Evolutionary conservation across 1,140 invertebrate genomes (phyloP), one percentile per base, ranked within the genome.

Genomic region (Musca vetustissima): DNA sequence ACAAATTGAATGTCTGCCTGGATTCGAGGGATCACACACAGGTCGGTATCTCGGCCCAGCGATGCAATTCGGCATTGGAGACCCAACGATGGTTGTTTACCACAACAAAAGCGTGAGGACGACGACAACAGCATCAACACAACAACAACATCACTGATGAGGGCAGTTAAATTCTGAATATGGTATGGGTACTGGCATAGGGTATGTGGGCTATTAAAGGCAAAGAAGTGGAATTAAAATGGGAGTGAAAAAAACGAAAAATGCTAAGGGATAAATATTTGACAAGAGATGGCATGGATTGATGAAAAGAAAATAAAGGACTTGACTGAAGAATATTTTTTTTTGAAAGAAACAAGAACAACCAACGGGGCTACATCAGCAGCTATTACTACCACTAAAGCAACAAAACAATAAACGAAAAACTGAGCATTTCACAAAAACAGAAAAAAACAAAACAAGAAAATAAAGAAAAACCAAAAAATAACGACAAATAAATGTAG

Each of bases 1-100:
- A 86, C 7, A 87, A 88, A 67, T 86, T 91, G 15, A 89, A 92
- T 32, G 86, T 94, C 6, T 97, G 95, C 80, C 84, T 96, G 32
- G 93, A 96, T 83, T 89, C 93, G 48, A 80, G 85, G 69, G 84
- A 87, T 74, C 86, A 88, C 67, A 85, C 88, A 65, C 85, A 85
- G 17, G 86, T 86, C 68, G 91, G 91, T 2, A 85, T 93, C 11
- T 89, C 88, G 50, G 90, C 87, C 0, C 88, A 91, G 77, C 85
- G 86, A 72, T 93, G 92, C 82, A 90, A 92, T 74, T 87, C 86
- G 9, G 85, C 83, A 19, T 83, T 87, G 19, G 82, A 86, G 32
- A 87, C 89, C 68, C 92, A 93, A 78, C 86, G 86, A 74, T 93
- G 91, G 91, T 84, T 74, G 66, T 81, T 85, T 17, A 71, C 64